A percentile compares a stretch with the other conserved stretches of the same genome.
Conservation (phyloP, 2,113 vertebrate species). For the Serinus canaria region DNA sequence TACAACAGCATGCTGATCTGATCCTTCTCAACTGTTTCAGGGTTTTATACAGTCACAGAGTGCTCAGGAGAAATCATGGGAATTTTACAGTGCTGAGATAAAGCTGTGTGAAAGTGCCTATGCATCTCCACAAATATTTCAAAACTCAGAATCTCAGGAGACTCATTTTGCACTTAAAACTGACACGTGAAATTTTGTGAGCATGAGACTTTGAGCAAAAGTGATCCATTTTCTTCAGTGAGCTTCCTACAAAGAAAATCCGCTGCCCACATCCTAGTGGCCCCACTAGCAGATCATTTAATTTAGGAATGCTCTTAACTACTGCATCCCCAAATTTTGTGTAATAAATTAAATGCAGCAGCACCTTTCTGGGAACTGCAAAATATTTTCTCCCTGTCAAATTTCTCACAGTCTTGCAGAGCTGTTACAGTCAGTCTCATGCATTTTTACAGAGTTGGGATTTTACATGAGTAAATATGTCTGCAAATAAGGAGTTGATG, state of each 20-base stretch:
- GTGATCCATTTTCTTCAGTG: not conserved
- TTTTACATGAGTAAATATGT: not conserved
- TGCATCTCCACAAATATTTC: not conserved
- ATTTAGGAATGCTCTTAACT: not conserved
- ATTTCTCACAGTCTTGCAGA: not conserved
- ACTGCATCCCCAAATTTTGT: not conserved
- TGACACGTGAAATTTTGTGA: constrained; percentile 55
- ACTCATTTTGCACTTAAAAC: constrained; percentile 69
- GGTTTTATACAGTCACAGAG: not conserved
- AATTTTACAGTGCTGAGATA: not conserved
- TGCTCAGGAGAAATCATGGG: not conserved
- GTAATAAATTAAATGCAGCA: not conserved
- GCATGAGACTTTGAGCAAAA: not conserved
- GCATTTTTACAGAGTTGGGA: not conserved
- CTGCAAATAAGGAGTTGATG: not conserved
- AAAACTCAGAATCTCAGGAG: constrained; percentile 4
- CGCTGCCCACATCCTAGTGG: not conserved
- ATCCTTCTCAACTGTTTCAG: not conserved
- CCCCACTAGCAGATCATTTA: not conserved
- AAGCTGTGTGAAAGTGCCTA: constrained; percentile 5
- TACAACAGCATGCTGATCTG: not conserved
- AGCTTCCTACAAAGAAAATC: not conserved
- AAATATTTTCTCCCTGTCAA: not conserved
- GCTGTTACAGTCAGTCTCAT: not conserved
- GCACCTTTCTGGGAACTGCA: not conserved